Base-by-base conservation (phyloP, 1,140 invertebrate genomes). In the Drosophila lowei region DNA sequence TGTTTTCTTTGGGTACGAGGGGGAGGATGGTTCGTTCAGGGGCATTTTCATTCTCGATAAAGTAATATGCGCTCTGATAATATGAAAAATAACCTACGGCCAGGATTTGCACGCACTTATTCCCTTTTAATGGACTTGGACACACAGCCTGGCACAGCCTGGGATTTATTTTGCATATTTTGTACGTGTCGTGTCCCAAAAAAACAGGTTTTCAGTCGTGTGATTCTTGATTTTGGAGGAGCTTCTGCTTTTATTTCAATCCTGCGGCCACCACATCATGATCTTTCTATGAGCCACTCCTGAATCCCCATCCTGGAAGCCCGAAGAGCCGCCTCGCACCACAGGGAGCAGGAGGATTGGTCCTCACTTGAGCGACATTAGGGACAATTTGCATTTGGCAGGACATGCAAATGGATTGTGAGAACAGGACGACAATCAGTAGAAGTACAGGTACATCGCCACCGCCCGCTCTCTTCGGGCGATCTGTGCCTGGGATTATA, bases 101-200 rank as follows among this genome's bases (percentile, higher is more conserved):
- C 72, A 71, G 84, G 83, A 88, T 88, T 89, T 88, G 64, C 83
- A 88, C 83, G 79, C 84, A 89, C 84, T 83, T 88, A 88, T 88
- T 86, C 83, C 83, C 77, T 86, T 86, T 88, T 89, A 88, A 88
- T 88, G 83, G 84, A 83, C 84, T 81, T 63, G 73, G 48, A 56
- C 43, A 53, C 34, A 5, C 34, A 38, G 7, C 7, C 8, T 9
- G 3, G 34, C 34, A 42, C 43, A 64, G 57, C 53, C 44, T 54
- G 13, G 47, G 18, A 30, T 58, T 58, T 58, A 43, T 53, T 47
- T 73, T 49, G 58, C 44, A 77, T 41, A 61, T 61, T 54, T 15
- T 16, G 74, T 72, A 64, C 41, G 28, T 47, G 43, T 67, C 47
- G 50, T 65, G 46, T 18, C 18, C 4, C 42, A 44, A 56, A 59